Percentiles rank a stretch among this genome's conserved stretches.
phyloP scores from a whole-genome alignment of 2,113 vertebrate species.

The Neotragus pygmaeus region DNA sequence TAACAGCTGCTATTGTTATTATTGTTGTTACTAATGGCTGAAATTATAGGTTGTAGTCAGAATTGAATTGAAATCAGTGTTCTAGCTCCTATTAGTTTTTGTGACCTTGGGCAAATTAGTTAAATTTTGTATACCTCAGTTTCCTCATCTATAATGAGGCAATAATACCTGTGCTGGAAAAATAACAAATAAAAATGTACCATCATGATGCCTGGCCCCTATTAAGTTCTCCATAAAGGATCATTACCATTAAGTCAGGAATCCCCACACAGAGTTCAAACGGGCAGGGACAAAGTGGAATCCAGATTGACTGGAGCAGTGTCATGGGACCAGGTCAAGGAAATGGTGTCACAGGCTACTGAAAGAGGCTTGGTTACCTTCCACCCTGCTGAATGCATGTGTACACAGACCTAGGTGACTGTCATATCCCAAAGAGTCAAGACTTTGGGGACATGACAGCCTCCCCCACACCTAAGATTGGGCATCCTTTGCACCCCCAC shows the following conservation, averaged over 20 bases:
- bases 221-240: background rate
- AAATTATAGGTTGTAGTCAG: background rate
- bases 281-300: background rate
- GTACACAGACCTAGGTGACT: background rate
- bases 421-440: background rate
- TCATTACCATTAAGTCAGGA: background rate
- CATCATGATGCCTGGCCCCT: background rate
- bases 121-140: background rate
- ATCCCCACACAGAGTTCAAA: background rate
- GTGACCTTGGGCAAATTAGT: background rate
- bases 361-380: background rate
- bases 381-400: background rate
- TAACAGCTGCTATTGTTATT: background rate
- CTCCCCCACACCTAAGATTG: background rate
- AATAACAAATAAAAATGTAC: background rate
- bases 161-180: background rate
- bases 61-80: background rate
- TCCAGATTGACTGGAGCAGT: background rate
- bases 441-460: background rate
- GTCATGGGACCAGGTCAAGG: background rate
- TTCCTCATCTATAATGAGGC: background rate
- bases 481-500: background rate
- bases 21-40: background rate
- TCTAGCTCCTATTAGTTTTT: background rate
- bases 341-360: background rate